A percentile compares a stretch with the other conserved stretches of the same genome.
phyloP scores from a whole-genome alignment of 2,797 vertebrate genomes.

The Melanotaenia maccullochi region DNA sequence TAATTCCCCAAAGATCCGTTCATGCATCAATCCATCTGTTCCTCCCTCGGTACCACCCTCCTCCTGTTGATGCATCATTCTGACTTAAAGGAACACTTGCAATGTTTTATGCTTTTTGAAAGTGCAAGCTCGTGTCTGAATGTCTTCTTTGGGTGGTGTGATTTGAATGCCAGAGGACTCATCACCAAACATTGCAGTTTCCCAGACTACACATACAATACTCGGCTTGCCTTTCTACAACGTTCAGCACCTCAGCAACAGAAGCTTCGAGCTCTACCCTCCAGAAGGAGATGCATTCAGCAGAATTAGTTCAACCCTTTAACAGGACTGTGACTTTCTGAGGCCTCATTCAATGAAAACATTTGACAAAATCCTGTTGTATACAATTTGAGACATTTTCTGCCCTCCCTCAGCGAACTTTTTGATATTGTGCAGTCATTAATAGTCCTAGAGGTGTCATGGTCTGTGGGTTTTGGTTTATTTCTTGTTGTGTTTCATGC shows the following conservation, averaged over 20 bases:
- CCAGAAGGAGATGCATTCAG: background rate
- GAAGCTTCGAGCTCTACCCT: background rate
- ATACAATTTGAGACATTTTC: too few species aligned
- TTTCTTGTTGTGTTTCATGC: too few species aligned
- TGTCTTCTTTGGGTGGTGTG: slow-evolving; percentile 24
- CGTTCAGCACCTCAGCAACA: slow-evolving; percentile 2
- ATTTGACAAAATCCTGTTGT: too few species aligned
- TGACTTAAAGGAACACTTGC: slow-evolving; percentile 36
- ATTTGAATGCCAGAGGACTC: slow-evolving; percentile 22
- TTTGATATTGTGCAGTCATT: too few species aligned
- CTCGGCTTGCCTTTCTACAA: slow-evolving; percentile 9
- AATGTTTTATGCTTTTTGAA: background rate
- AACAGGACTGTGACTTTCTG: too few species aligned
- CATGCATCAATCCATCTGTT: slow-evolving; percentile 45
- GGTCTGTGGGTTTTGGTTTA: too few species aligned
- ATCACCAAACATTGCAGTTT: slow-evolving; percentile 15
- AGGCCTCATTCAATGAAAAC: too few species aligned
- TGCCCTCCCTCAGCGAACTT: too few species aligned
- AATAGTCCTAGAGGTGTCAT: too few species aligned
- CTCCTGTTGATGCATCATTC: slow-evolving; percentile 30
- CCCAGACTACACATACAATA: slow-evolving; percentile 4
- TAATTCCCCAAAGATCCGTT: slow-evolving; percentile 28
- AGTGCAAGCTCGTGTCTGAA: slow-evolving; percentile 17
- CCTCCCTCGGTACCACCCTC: slow-evolving; percentile 27
- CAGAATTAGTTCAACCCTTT: background rate